Evolutionary conservation across 2,113 vertebrate species (phyloP).

Genomic region (Pantherophis guttatus): DNA sequence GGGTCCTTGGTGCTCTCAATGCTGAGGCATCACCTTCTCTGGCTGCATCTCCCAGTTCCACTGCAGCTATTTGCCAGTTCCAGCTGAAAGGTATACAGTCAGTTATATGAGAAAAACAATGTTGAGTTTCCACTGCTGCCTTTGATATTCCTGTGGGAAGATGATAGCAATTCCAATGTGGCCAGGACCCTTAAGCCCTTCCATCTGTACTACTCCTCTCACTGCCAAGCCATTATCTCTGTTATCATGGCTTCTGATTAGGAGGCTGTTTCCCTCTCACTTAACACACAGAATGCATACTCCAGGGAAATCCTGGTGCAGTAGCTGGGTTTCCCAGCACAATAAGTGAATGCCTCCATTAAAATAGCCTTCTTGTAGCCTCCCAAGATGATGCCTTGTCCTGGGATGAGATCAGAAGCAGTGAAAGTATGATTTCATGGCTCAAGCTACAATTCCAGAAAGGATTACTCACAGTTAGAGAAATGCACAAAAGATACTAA

Average conservation of each 20-base stretch:
- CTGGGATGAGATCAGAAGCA: background rate
- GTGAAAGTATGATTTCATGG: background rate
- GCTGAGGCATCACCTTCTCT: constrained; percentile 45
- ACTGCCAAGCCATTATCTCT: constrained; percentile 7
- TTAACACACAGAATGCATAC: constrained; percentile 39
- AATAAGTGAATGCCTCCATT: background rate
- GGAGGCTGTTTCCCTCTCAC: constrained; percentile 4
- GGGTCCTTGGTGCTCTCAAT: constrained; percentile 62
- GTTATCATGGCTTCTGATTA: constrained; percentile 11
- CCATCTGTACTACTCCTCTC: constrained; percentile 9
- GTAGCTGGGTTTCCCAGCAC: constrained; percentile 2
- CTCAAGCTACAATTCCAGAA: background rate
- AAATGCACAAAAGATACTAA: background rate
- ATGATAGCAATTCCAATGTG: constrained; percentile 13
- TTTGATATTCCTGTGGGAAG: constrained; percentile 44
- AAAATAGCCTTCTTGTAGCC: background rate
- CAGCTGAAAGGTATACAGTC: constrained; percentile 28
- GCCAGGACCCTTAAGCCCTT: constrained; percentile 10
- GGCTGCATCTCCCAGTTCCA: constrained; percentile 53
- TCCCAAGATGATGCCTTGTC: background rate
- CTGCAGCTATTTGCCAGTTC: constrained; percentile 45
- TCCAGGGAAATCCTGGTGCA: background rate
- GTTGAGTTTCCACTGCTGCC: constrained; percentile 49
- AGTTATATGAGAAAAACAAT: constrained; percentile 32
- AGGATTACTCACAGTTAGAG: background rate